phyloP scores from a whole-genome alignment of 2,888 invertebrate species.

The Euphydryas editha region DNA sequence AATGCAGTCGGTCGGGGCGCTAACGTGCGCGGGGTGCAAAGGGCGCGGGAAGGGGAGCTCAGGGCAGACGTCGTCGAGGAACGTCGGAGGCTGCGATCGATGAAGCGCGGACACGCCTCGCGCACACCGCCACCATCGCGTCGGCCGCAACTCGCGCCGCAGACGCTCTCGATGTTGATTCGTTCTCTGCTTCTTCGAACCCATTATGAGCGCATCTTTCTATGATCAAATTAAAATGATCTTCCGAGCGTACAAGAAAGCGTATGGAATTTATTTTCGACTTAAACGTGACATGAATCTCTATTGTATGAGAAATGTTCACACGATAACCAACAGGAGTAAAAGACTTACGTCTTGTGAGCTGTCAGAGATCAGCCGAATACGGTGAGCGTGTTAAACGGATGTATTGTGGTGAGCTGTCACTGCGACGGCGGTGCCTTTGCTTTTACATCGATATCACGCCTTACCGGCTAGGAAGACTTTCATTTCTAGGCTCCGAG shows the following conservation, averaged over 20 bases:
- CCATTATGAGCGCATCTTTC: conserved; percentile 28
- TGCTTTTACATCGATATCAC: conserved; percentile 65
- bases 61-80: conserved; percentile 79
- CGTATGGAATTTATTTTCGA: not conserved
- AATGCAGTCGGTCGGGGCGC: conserved; percentile 82
- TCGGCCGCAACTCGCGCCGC: conserved; percentile 53
- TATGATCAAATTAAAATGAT: conserved; percentile 20
- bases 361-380: conserved; percentile 75
- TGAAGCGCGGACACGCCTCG: conserved; percentile 83
- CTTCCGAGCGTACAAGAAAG: not conserved
- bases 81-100: conserved; percentile 82
- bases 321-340: conserved; percentile 36
- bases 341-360: conserved; percentile 51
- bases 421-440: conserved; percentile 70
- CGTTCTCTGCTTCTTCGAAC: conserved; percentile 45
- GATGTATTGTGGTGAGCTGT: conserved; percentile 76
- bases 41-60: conserved; percentile 52
- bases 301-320: conserved; percentile 27
- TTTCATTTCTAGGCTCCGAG: conserved; percentile 54
- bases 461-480: conserved; percentile 64
- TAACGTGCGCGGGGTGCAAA: conserved; percentile 71
- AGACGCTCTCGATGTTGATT: conserved; percentile 68
- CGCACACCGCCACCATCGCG: conserved; percentile 54
- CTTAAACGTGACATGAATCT: conserved; percentile 18
- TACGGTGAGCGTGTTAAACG: conserved; percentile 81